Conservation (phyloP, 2,888 invertebrate genomes). For the Dasypogon diadema region DNA sequence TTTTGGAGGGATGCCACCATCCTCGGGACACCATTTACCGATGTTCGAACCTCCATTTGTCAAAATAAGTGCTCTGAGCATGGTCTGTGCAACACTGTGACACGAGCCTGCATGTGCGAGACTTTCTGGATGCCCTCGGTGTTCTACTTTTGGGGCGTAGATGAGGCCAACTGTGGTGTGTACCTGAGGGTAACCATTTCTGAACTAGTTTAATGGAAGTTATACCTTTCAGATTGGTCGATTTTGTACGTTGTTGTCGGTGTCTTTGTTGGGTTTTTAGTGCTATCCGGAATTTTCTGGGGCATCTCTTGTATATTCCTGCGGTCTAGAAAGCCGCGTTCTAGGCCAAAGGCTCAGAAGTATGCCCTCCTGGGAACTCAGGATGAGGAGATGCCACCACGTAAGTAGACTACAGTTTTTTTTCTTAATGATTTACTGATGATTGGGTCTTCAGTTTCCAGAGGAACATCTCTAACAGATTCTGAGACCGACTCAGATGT, state of each 20-base stretch:
- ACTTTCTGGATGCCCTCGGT: slow-evolving; percentile 97
- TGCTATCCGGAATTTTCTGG: slow-evolving; percentile 75
- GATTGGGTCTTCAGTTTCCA: slow-evolving; percentile 60
- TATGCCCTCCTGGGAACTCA: slow-evolving; percentile 80
- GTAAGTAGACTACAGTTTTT: slow-evolving; percentile 61
- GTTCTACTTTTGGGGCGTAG: slow-evolving; percentile 74
- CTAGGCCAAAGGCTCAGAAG: slow-evolving; percentile 73
- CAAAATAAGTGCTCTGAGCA: slow-evolving; percentile 95
- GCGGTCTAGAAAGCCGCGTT: slow-evolving; percentile 70
- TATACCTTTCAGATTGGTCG: slow-evolving; percentile 82
- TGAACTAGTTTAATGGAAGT: too few relatives aligned
- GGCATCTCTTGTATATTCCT: slow-evolving; percentile 75
- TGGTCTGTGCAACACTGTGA: slow-evolving; percentile 87
- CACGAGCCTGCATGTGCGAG: slow-evolving; percentile 89
- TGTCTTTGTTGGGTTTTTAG: slow-evolving; percentile 73
- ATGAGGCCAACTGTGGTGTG: slow-evolving; percentile 85
- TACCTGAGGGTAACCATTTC: slow-evolving; percentile 14
- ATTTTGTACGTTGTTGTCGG: slow-evolving; percentile 90
- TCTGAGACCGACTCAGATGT: slow-evolving; percentile 89
- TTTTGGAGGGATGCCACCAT: slow-evolving; percentile 78
- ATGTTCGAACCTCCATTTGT: slow-evolving; percentile 86
- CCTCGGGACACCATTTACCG: slow-evolving; percentile 77
- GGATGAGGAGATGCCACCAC: slow-evolving; percentile 73
- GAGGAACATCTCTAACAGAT: slow-evolving; percentile 75
- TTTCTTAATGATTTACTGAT: too few relatives aligned